Evolutionary conservation across 2,797 vertebrate genomes (phyloP), one percentile per base, ranked within the genome.

Genomic region (Esox masquinongy): DNA sequence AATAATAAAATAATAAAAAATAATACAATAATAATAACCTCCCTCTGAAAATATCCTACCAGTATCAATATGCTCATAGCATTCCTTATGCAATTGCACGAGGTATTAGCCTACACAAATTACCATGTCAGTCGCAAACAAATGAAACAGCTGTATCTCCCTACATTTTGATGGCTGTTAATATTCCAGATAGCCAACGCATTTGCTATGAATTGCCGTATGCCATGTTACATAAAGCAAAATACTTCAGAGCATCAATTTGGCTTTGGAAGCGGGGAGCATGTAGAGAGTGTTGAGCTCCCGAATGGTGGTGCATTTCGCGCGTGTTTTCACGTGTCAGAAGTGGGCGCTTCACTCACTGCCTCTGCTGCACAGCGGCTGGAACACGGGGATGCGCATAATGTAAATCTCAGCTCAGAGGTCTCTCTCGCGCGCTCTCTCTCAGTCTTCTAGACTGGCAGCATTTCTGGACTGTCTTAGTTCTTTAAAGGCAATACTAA

Each of bases 311-410:
- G 89, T 79, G 91, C 89, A 93, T 91, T 86, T 85, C 77, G 68
- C 71, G 76, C 47, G 84, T 91, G 81, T 88, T 84, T 84, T 77
- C 85, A 85, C 87, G 84, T 89, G 89, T 91, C 89, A 90, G 89
- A 89, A 91, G 91, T 89, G 84, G 90, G 90, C 88, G 91, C 74
- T 70, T 67, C 66, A 88, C 83, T 89, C 43, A 47, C 43, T 47
- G 43, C 43, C 43, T 11, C 83, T 89, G 87, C 86, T 86, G 88
- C 91, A 92, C 89, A 91, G 86, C 88, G 86, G 79, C 84, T 84
- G 80, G 80, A 90, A 84, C 87, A 83, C 81, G 84, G 88, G 87
- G 91, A 92, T 90, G 91, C 88, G 87, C 91, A 86, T 85, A 86
- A 71, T 77, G 88, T 78, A 84, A 85, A 86, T 77, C 82, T 87